Percentiles rank a stretch among this genome's conserved stretches.
Evolutionary conservation across 2,888 invertebrate genomes (phyloP).

Genomic region (Boloria selene): DNA sequence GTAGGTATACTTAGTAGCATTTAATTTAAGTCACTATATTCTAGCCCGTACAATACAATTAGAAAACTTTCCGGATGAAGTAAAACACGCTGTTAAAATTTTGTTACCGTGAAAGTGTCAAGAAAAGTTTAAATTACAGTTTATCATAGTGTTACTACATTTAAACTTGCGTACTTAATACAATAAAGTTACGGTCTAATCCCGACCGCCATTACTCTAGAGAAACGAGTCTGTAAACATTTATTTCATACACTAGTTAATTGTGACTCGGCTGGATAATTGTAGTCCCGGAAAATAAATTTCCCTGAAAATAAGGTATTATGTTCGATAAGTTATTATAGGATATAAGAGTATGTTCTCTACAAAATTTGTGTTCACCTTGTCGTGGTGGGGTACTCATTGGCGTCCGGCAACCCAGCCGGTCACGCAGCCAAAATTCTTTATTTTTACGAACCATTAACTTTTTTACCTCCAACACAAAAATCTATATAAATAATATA

Average conservation of each 20-base stretch:
- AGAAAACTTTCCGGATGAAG: constrained; percentile 12
- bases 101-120: constrained; percentile 23
- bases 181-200: constrained; percentile 26
- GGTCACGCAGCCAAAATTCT: too few species aligned
- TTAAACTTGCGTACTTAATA: constrained; percentile 33
- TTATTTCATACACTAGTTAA: constrained; percentile 28
- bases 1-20: not conserved
- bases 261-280: constrained; percentile 17
- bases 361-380: too few species aligned
- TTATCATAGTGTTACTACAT: constrained; percentile 32
- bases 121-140: constrained; percentile 32
- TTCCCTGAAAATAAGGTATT: not conserved
- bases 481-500: too few species aligned
- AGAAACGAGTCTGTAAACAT: constrained; percentile 25
- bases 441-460: too few species aligned
- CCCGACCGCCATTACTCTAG: constrained; percentile 33
- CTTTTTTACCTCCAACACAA: too few species aligned
- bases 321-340: not conserved
- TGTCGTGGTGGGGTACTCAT: too few species aligned
- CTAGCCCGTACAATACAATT: constrained; percentile 9
- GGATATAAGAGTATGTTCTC: too few species aligned
- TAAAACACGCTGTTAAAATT: constrained; percentile 17
- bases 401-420: too few species aligned
- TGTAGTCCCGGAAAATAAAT: constrained; percentile 1
- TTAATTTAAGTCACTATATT: constrained; percentile 3